Percentiles rank a stretch among this genome's conserved stretches.
These are phyloP conservation scores for Zaprionus ghesquierei DNA, from an alignment of 1,140 invertebrate species.

Conservation along the genomic window DNA sequence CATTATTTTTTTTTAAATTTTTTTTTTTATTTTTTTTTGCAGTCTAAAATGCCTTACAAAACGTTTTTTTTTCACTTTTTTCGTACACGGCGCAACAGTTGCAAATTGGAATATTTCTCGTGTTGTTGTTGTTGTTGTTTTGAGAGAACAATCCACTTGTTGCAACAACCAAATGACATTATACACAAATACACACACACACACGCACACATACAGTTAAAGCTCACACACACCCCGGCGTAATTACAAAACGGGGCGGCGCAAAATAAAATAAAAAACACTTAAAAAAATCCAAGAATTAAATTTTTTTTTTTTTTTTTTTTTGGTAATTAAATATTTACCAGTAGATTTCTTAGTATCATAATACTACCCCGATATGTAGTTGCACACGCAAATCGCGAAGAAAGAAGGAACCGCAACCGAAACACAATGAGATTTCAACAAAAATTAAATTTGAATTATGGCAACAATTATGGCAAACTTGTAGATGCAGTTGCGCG, in stretches of 20 bases:
- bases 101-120: no score
- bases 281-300: no score
- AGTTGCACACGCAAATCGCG: no score
- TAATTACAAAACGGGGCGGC: constrained; percentile 28
- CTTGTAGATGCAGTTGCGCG: no score
- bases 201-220: constrained; percentile 12
- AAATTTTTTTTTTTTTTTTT: no score
- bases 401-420: background rate
- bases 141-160: constrained; percentile 39
- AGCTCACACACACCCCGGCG: background rate
- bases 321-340: constrained; percentile 67
- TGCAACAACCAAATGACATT: constrained; percentile 25
- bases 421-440: no score
- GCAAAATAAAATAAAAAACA: background rate
- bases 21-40: background rate
- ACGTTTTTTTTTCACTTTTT: background rate
- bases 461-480: no score
- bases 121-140: background rate
- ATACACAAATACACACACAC: constrained; percentile 6
- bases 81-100: background rate
- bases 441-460: no score
- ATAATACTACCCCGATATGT: constrained; percentile 19
- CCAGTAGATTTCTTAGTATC: constrained; percentile 68
- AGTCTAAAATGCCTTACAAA: no score
- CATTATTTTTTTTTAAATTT: background rate